Base-by-base conservation (phyloP, 2,888 invertebrate genomes). In the Thereva unica region DNA sequence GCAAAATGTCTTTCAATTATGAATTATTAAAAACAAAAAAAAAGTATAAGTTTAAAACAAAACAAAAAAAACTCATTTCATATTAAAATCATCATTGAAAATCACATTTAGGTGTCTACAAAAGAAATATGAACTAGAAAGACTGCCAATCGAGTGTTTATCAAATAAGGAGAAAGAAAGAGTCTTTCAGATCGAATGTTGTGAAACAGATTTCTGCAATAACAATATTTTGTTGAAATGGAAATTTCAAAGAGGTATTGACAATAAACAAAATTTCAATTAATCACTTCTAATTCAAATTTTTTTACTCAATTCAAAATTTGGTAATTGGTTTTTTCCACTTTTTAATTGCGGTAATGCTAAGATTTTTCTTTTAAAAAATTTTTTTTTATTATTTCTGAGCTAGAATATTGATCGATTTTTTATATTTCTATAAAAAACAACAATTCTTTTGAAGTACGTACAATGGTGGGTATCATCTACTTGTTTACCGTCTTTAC, bases 131-230 rank as follows among this genome's bases (percentile, higher is more conserved):
- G 78, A 80, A 66, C 76, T 80, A 73, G 77, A 79, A 71, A 78
- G 81, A 72, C 67, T 68, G 72, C 81, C 81, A 72, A 74, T 81
- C 71, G 79, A 80, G 76, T 81, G 81, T 76, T 78, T 80, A 73
- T 75, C 79, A 71, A 78, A 75, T 75, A 78, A 75, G 75, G 75
- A 76, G 73, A 80, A 78, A 76, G 73, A 76, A 73, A 73, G 79
- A 74, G 71, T 76, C 71, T 81, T 74, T 79, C 78, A 74, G 75
- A 76, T 80, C 75, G 74, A 77, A 72, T 81, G 81, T 79, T 81
- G 81, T 77, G 75, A 75, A 71, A 76, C 74, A 72, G 80, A 81
- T 77, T 81, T 77, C 78, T 82, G 81, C 80, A 82, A 82, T 77
- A 80, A 78, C 75, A 76, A 80, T 74, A 78, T 77, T 74, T 73